Evolutionary conservation across 2,888 invertebrate species (phyloP).

Genomic region (Falcaria lacertinaria): DNA sequence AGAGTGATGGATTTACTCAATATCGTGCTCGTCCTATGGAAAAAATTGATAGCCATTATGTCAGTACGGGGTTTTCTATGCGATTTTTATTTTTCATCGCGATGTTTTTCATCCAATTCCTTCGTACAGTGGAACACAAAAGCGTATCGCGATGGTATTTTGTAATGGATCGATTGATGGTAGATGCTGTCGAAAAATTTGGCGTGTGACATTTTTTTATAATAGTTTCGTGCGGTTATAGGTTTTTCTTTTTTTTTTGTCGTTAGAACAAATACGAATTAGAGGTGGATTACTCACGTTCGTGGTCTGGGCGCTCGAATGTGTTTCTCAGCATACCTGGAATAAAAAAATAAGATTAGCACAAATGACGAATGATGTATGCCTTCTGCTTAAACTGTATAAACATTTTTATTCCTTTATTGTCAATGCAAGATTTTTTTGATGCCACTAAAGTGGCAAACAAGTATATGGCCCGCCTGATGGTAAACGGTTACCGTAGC

Average conservation of each 20-base stretch:
- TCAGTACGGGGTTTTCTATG: constrained; percentile 29
- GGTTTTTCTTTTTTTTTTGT: background rate
- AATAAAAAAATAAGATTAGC: constrained; percentile 15
- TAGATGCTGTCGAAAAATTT: background rate
- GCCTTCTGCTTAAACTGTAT: too few relatives aligned
- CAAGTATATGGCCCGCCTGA: too few relatives aligned
- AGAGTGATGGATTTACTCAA: constrained; percentile 54
- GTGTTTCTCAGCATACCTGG: constrained; percentile 77
- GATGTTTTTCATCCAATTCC: constrained; percentile 10
- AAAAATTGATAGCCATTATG: constrained; percentile 50
- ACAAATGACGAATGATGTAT: too few relatives aligned
- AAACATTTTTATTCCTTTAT: too few relatives aligned
- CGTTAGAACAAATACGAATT: background rate
- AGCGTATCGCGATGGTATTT: constrained; percentile 1
- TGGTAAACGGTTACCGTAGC: too few relatives aligned
- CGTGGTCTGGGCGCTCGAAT: constrained; percentile 75
- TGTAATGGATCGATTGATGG: background rate
- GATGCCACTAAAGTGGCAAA: too few relatives aligned
- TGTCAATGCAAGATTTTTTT: too few relatives aligned
- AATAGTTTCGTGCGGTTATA: constrained; percentile 3
- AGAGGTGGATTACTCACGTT: constrained; percentile 55
- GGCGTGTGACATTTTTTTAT: background rate
- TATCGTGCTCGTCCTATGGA: constrained; percentile 38
- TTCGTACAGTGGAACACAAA: constrained; percentile 5
- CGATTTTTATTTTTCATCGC: constrained; percentile 23